Percentiles rank a stretch among this genome's conserved stretches.
These are phyloP conservation scores for Tetrao urogallus DNA, from an alignment of 2,113 vertebrate species.

Conservation along the genomic window DNA sequence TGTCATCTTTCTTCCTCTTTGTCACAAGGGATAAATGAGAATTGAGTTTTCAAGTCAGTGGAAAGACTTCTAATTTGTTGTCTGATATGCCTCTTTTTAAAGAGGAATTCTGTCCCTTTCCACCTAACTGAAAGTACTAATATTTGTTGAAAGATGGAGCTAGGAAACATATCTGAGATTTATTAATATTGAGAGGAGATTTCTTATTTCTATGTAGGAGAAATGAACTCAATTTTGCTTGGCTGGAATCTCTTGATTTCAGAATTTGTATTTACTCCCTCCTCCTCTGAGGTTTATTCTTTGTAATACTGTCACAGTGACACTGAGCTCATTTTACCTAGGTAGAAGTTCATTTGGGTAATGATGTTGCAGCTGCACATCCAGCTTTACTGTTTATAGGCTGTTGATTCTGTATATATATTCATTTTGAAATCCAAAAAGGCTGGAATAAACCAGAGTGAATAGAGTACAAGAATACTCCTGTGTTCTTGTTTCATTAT, in stretches of 20 bases:
- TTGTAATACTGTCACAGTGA: background rate
- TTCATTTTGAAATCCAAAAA: background rate
- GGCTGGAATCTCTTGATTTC: background rate
- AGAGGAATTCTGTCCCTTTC: background rate
- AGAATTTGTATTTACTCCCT: background rate
- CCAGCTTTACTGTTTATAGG: background rate
- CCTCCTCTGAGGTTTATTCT: background rate
- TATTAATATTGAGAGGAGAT: background rate
- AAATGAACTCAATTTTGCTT: background rate
- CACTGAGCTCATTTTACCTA: background rate
- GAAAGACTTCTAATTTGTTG: background rate
- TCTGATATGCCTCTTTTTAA: background rate
- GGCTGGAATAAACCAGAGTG: background rate
- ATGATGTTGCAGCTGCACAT: background rate
- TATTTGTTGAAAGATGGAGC: background rate
- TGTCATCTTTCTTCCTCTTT: fast-evolving
- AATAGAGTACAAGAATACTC: background rate
- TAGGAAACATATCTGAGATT: background rate
- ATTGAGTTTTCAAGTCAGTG: background rate
- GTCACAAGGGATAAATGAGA: background rate
- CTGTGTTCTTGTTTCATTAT: background rate
- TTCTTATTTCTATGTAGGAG: background rate
- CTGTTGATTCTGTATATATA: background rate
- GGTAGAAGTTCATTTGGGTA: background rate
- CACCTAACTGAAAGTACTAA: background rate